Evolutionary conservation across 1,140 invertebrate genomes (phyloP), one percentile per base, ranked within the genome.

Genomic region (Drosophila malerkotliana): DNA sequence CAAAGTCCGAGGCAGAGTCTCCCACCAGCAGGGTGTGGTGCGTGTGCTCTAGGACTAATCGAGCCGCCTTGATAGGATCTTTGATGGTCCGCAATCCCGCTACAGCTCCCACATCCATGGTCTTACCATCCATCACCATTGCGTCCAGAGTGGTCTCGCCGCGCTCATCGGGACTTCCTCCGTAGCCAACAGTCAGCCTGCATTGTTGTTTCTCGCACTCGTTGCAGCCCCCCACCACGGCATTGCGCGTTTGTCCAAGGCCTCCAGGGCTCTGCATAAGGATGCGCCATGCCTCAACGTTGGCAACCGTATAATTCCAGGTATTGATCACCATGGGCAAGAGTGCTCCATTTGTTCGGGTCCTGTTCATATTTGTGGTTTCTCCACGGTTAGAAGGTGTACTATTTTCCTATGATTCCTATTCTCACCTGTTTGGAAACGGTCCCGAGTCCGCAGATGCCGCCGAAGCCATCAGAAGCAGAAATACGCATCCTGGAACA

Each of bases 131-230:
- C 97, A 99, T 99, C 21, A 99, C 95, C 93, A 99, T 94, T 2
- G 98, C 98, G 94, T 99, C 99, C n/a, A 99, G 93, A 15, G 98
- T 99, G 2, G 98, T 99, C 93, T 99, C 98, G 26, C 98, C 98
- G 92, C 94, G 94, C 93, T 99, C 99, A 94, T 99, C 98, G 1
- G 98, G 98, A 90, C 96, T 97, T 12, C 98, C 98, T 26, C 98
- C 98, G 93, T 94, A 99, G 1, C 99, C 99, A 9, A 99, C 98
- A 4, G 97, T 98, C 10, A 93, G 94, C 92, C 98, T 96, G 93
- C 98, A 99, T 91, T 98, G 97, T 51, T 94, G 89, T 4, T 93
- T 91, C 93, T 99, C 98, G 92, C 98, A 99, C n/a, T 94, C 92
- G 24, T 93, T 93, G 81, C 97, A 98, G 3, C 97, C 97, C 63